Conservation (phyloP, 2,888 invertebrate genomes). For the Capitulum mitella region DNA sequence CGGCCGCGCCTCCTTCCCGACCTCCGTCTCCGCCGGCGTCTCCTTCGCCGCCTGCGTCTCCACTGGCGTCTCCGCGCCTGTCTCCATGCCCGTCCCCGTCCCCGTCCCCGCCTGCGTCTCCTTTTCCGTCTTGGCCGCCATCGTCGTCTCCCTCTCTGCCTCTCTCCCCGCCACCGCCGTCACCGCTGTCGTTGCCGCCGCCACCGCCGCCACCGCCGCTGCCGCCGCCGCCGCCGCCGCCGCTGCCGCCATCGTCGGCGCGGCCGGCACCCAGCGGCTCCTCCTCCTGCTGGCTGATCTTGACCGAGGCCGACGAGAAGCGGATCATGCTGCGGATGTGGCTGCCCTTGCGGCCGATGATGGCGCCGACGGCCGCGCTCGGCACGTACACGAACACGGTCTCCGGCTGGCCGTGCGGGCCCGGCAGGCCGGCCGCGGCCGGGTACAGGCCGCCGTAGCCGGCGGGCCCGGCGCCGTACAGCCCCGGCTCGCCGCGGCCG, state of each 20-base stretch:
- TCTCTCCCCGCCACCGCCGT: too few relatives aligned
- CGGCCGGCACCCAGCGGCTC: slow-evolving; percentile 47
- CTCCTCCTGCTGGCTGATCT: slow-evolving; percentile 79
- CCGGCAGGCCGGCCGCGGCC: neutral
- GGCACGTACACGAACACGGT: slow-evolving; percentile 92
- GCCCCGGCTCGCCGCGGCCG: slow-evolving; percentile 29
- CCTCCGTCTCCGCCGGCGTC: slow-evolving; percentile 36
- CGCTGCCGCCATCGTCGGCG: neutral
- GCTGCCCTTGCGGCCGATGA: slow-evolving; percentile 94
- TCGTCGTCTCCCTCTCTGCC: too few relatives aligned
- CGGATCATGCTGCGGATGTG: slow-evolving; percentile 96
- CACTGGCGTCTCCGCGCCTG: slow-evolving; percentile 39
- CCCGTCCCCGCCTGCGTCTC: slow-evolving; percentile 45
- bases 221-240: slow-evolving; percentile 45
- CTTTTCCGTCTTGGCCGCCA: too few relatives aligned
- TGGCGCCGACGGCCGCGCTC: slow-evolving; percentile 94
- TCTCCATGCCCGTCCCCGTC: slow-evolving; percentile 32
- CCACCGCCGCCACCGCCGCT: neutral
- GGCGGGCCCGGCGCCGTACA: slow-evolving; percentile 44
- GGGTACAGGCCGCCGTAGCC: slow-evolving; percentile 31
- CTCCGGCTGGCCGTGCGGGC: slow-evolving; percentile 53
- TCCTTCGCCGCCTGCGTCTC: slow-evolving; percentile 39
- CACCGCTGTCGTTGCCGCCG: too few relatives aligned
- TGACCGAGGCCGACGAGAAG: slow-evolving; percentile 88
- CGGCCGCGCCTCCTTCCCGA: slow-evolving; percentile 36